Percentiles rank a stretch among this genome's conserved stretches.
phyloP scores from a whole-genome alignment of 2,888 invertebrate species.

The Rhamphomyia laevipes region DNA sequence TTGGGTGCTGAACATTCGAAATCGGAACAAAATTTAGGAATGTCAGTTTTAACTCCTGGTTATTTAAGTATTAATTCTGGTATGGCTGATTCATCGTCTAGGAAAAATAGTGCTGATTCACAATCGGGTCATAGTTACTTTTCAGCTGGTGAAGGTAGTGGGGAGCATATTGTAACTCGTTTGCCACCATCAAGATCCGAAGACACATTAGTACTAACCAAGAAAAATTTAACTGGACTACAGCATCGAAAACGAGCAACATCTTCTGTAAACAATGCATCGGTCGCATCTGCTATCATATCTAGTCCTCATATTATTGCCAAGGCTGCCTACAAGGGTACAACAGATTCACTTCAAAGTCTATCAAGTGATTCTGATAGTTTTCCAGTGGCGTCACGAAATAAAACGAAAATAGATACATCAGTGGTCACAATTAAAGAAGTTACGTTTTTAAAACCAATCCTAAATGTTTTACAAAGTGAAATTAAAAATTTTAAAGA shows the following conservation, averaged over 20 bases:
- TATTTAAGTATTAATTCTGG: conserved; percentile 41
- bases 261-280: conserved; percentile 32
- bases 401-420: conserved; percentile 43
- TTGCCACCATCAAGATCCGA: conserved; percentile 70
- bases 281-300: conserved; percentile 17
- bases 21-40: conserved; percentile 58
- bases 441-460: conserved; percentile 41
- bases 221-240: conserved; percentile 31
- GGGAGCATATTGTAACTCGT: conserved; percentile 33
- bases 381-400: conserved; percentile 39
- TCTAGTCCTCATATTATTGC: conserved; percentile 58
- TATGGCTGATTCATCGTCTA: conserved; percentile 31
- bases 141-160: conserved; percentile 30
- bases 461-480: conserved; percentile 39
- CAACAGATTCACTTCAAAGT: conserved; percentile 56
- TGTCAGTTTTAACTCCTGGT: conserved; percentile 17
- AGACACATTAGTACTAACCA: conserved; percentile 51
- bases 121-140: conserved; percentile 42
- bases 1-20: conserved; percentile 64
- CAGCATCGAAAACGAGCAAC: conserved; percentile 44
- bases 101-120: conserved; percentile 50
- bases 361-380: conserved; percentile 51
- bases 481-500: conserved; percentile 37
- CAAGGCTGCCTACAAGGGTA: conserved; percentile 49
- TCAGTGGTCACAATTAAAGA: conserved; percentile 34